phyloP scores from a whole-genome alignment of 1,140 invertebrate genomes.

The Leptopilina boulardi region DNA sequence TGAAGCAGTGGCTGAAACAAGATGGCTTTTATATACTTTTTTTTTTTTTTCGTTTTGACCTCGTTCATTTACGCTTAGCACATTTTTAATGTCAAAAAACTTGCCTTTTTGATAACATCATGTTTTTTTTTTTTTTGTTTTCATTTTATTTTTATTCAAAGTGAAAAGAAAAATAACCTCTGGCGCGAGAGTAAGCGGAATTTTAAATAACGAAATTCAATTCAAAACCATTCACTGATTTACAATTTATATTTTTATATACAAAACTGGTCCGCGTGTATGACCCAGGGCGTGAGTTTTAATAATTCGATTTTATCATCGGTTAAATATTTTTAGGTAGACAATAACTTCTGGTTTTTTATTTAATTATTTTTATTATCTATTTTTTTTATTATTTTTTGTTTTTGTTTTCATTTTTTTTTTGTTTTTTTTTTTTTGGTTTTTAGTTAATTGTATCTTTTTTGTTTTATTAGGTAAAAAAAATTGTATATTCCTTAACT shows the following conservation, averaged over 20 bases:
- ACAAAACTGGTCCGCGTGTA: background rate
- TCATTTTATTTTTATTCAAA: background rate
- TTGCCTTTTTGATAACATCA: background rate
- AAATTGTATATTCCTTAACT: conserved; percentile 73
- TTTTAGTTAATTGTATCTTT: too few species aligned
- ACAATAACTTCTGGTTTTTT: too few species aligned
- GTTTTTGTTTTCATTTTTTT: background rate
- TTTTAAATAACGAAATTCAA: background rate
- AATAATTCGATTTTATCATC: background rate
- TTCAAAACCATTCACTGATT: background rate
- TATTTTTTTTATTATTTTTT: background rate
- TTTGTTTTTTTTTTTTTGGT: background rate
- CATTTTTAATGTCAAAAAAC: background rate
- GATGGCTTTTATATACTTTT: background rate
- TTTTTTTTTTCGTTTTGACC: background rate
- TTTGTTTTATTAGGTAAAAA: too few species aligned
- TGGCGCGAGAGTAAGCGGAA: background rate
- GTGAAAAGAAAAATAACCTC: background rate
- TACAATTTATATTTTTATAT: conserved; percentile 8
- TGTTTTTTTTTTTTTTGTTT: too few species aligned
- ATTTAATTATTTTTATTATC: too few species aligned
- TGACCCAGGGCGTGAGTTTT: background rate
- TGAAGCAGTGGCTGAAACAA: conserved; percentile 6
- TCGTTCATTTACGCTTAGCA: background rate
- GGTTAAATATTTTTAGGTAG: too few species aligned